phyloP scores from a whole-genome alignment of 2,797 vertebrate genomes.

The Chrysocyon brachyurus region DNA sequence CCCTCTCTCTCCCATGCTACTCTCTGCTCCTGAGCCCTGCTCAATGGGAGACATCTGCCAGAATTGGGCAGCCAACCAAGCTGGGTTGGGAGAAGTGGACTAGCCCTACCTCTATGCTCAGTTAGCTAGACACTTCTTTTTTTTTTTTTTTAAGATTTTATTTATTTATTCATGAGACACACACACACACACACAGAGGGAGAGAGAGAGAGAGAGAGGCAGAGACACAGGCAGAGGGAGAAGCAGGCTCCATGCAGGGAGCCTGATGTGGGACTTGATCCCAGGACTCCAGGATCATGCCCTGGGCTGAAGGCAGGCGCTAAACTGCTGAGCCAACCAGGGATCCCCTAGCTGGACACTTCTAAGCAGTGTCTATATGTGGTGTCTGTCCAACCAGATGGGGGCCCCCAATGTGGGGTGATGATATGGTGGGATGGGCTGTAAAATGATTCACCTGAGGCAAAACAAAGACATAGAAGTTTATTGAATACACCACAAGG shows the following conservation, averaged over 20 bases:
- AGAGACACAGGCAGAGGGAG: no score
- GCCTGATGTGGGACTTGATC: no score
- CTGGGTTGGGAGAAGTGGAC: neutral
- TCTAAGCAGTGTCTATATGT: neutral
- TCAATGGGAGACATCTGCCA: neutral
- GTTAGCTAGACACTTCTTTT: neutral
- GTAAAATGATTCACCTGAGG: neutral
- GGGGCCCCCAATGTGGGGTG: neutral
- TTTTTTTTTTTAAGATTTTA: no score
- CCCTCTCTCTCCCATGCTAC: neutral
- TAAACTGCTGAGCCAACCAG: no score
- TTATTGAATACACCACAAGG: neutral
- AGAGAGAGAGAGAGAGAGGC: no score
- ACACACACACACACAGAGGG: no score
- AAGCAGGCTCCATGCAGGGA: no score
- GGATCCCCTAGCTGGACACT: neutral
- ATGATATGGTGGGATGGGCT: neutral
- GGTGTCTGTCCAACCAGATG: neutral
- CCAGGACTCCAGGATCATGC: no score
- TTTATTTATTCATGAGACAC: no score
- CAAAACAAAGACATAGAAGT: neutral
- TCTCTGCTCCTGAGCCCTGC: neutral
- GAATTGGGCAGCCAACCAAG: neutral
- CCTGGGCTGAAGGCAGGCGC: no score
- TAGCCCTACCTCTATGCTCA: neutral